Evolutionary conservation across 1,140 invertebrate genomes (phyloP).

Genomic region (Eueides isabella): DNA sequence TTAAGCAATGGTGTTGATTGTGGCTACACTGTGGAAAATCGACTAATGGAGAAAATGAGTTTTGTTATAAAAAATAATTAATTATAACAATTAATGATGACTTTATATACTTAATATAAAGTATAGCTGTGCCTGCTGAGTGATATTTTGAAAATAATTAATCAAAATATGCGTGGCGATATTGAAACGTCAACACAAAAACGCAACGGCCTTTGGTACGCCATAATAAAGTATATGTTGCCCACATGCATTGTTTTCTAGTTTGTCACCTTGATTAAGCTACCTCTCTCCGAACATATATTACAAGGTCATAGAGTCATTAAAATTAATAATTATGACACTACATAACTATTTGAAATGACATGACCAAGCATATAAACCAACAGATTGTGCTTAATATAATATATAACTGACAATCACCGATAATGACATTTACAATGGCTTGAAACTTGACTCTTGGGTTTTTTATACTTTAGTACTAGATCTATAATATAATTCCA

Average conservation of each 20-base stretch:
- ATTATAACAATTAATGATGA: too few relatives aligned
- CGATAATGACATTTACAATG: neutral
- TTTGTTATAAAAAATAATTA: too few relatives aligned
- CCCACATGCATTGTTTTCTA: conserved; percentile 54
- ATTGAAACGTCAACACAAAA: neutral
- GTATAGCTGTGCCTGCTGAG: too few relatives aligned
- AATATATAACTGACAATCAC: neutral
- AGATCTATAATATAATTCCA: too few relatives aligned
- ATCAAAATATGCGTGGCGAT: too few relatives aligned
- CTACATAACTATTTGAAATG: conserved; percentile 3
- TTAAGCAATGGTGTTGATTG: too few relatives aligned
- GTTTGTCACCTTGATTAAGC: conserved; percentile 53
- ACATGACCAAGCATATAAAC: neutral
- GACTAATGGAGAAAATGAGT: too few relatives aligned
- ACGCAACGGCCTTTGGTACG: neutral
- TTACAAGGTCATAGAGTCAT: conserved; percentile 51
- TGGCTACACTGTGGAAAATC: too few relatives aligned
- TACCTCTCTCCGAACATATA: conserved; percentile 52
- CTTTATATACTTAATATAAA: too few relatives aligned
- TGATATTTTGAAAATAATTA: too few relatives aligned
- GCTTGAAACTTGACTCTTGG: neutral
- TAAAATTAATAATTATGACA: conserved; percentile 49
- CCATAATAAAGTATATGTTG: conserved; percentile 9
- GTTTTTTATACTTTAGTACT: neutral
- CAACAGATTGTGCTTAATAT: neutral